Conservation (phyloP, 2,797 vertebrate species). For the Dallia pectoralis region DNA sequence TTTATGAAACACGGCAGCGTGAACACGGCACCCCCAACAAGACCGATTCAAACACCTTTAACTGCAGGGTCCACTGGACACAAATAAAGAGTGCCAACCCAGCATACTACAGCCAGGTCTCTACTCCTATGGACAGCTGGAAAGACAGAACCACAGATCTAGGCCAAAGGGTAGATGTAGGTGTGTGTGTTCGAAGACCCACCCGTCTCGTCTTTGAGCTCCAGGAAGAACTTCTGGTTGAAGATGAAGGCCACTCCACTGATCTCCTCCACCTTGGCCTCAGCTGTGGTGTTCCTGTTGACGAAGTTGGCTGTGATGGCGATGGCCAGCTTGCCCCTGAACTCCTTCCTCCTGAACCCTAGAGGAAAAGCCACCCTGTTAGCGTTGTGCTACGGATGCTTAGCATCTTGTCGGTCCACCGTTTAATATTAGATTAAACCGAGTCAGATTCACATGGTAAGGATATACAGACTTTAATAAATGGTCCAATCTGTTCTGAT, state of each 20-base stretch:
- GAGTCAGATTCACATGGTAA: background rate
- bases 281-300: slow-evolving; percentile 95
- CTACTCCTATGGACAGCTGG: background rate
- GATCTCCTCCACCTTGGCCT: slow-evolving; percentile 97
- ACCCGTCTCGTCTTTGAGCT: slow-evolving; percentile 95
- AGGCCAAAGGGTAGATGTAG: background rate
- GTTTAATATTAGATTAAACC: background rate
- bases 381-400: background rate
- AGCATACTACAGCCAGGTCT: background rate
- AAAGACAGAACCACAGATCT: background rate
- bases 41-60: background rate
- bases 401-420: background rate
- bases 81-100: background rate
- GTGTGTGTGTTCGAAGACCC: background rate
- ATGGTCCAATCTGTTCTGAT: too few relatives aligned
- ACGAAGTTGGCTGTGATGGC: slow-evolving; percentile 98
- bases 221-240: slow-evolving; percentile 98
- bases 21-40: background rate
- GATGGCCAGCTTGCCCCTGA: slow-evolving; percentile 94
- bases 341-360: slow-evolving; percentile 96
- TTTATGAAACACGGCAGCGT: background rate
- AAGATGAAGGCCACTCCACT: slow-evolving; percentile 99
- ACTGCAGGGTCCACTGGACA: background rate
- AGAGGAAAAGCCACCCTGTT: background rate
- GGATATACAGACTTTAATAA: background rate